These are phyloP conservation scores for Suillia variegata DNA, from an alignment of 2,888 invertebrate genomes.

Conservation along the genomic window DNA sequence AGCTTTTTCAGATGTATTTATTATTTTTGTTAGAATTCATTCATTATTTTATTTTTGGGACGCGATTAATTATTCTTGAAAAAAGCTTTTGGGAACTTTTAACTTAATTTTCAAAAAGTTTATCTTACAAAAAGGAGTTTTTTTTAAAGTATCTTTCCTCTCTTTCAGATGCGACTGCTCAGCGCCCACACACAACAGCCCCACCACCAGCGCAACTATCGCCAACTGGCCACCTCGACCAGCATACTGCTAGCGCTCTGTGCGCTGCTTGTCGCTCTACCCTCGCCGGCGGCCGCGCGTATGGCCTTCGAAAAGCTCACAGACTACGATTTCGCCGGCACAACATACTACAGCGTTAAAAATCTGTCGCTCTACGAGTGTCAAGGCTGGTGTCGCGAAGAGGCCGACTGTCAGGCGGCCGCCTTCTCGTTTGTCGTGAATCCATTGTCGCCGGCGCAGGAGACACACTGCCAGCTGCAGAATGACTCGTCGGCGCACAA, in stretches of 20 bases:
- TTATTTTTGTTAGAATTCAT: no score
- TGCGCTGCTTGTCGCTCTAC: slow-evolving; percentile 33
- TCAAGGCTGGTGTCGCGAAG: slow-evolving; percentile 93
- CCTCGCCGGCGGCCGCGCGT: slow-evolving; percentile 67
- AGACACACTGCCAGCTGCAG: slow-evolving; percentile 87
- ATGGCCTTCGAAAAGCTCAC: slow-evolving; percentile 93
- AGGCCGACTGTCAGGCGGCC: slow-evolving; percentile 89
- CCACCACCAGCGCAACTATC: not conserved
- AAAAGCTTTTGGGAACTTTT: no score
- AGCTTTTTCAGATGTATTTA: no score
- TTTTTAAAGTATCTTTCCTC: not conserved
- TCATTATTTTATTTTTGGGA: no score
- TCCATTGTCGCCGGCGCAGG: slow-evolving; percentile 89
- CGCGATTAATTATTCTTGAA: no score
- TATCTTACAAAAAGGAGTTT: no score
- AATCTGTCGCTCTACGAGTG: slow-evolving; percentile 92
- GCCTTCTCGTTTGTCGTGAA: slow-evolving; percentile 93
- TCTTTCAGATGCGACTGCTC: slow-evolving; percentile 37
- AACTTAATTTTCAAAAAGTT: no score
- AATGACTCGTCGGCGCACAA: slow-evolving; percentile 92
- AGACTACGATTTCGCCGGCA: slow-evolving; percentile 88
- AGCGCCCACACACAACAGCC: slow-evolving; percentile 16
- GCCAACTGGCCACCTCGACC: no score
- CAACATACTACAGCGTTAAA: slow-evolving; percentile 89
- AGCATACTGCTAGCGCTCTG: slow-evolving; percentile 29